Percentiles rank a stretch among this genome's conserved stretches.
These are phyloP conservation scores for Propithecus coquereli DNA, from an alignment of 2,113 vertebrate species.

Conservation along the genomic window DNA sequence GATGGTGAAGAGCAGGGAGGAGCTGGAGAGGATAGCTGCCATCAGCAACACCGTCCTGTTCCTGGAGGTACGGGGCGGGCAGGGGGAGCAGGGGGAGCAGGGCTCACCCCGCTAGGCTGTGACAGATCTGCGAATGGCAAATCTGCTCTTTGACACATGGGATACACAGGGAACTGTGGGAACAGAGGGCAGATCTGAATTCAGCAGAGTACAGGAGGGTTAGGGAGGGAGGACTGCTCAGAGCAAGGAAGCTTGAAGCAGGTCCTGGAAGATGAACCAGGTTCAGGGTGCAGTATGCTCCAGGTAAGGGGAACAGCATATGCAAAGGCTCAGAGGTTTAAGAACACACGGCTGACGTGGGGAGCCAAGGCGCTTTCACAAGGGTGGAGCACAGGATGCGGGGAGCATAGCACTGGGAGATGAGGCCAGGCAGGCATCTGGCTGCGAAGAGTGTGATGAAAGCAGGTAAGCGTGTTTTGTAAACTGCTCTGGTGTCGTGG, in stretches of 20 bases:
- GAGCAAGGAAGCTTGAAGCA: background rate
- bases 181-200: background rate
- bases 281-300: background rate
- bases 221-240: background rate
- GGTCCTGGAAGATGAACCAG: background rate
- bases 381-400: background rate
- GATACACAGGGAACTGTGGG: background rate
- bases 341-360: background rate
- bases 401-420: background rate
- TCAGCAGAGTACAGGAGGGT: background rate
- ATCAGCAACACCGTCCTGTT: conserved; percentile 81
- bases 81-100: rapidly evolving
- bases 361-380: background rate
- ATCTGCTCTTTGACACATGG: background rate
- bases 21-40: conserved; percentile 77
- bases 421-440: background rate
- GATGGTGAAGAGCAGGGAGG: conserved; percentile 75
- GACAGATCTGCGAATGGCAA: background rate
- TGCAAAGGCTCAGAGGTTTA: background rate
- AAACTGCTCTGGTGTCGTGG: background rate
- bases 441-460: background rate
- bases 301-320: background rate
- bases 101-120: rapidly evolving
- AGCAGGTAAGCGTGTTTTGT: no score
- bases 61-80: conserved; percentile 77